phyloP scores from a whole-genome alignment of 1,140 invertebrate genomes.

The Coenobita brevimanus region DNA sequence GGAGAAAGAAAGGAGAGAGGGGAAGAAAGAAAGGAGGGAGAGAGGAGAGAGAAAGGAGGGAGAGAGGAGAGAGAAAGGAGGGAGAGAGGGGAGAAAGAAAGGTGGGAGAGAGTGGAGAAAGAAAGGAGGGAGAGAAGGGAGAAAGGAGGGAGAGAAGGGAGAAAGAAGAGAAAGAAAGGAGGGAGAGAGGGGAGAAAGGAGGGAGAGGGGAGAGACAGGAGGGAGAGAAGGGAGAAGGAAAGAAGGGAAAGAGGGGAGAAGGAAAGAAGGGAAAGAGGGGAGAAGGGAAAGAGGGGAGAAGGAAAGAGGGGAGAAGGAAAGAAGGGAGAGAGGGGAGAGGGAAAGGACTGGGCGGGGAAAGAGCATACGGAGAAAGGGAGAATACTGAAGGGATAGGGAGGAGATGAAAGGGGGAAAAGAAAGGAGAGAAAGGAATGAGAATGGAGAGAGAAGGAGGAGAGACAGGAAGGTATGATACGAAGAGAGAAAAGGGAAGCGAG shows the following conservation, averaged over 20 bases:
- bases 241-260: background rate
- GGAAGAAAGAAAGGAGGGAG: background rate
- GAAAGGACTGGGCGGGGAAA: background rate
- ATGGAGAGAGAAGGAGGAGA: background rate
- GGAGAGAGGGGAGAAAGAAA: background rate
- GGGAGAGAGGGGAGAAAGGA: slow-evolving; percentile 28
- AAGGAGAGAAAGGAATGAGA: background rate
- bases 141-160: background rate
- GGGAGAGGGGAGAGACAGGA: slow-evolving; percentile 5
- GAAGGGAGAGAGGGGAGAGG: background rate
- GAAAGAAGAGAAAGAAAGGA: slow-evolving; percentile 54
- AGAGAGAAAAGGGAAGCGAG: background rate
- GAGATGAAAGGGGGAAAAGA: background rate
- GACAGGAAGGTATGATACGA: background rate
- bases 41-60: background rate
- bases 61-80: background rate
- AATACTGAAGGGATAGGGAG: background rate
- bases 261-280: background rate
- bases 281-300: background rate
- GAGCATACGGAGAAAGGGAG: too few species aligned
- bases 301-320: background rate
- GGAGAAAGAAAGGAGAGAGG: background rate
- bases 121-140: background rate
- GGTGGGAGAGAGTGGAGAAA: background rate
- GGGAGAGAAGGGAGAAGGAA: background rate